phyloP scores from a whole-genome alignment of 2,888 invertebrate species.

The Bombylius discolor region DNA sequence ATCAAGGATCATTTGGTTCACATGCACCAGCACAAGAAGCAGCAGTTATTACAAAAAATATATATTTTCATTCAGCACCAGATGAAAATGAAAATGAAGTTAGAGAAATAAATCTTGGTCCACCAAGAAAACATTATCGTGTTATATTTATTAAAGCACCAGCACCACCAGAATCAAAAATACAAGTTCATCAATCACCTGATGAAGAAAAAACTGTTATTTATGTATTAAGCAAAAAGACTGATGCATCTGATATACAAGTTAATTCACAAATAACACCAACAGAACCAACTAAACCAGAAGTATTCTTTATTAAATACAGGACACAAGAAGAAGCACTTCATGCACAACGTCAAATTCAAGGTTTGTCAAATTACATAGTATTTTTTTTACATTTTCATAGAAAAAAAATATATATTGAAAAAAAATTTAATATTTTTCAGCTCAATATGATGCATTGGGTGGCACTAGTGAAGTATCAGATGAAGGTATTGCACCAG shows the following conservation, averaged over 20 bases:
- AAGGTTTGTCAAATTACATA: constrained; percentile 13
- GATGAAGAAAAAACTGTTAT: constrained; percentile 35
- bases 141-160: constrained; percentile 35
- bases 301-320: constrained; percentile 36
- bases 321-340: constrained; percentile 32
- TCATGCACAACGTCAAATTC: constrained; percentile 32
- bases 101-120: not conserved
- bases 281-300: constrained; percentile 31
- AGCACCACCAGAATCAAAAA: constrained; percentile 13
- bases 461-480: constrained; percentile 32
- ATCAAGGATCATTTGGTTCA: not conserved
- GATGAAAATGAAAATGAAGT: constrained; percentile 19
- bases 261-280: constrained; percentile 16
- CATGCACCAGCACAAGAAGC: not conserved
- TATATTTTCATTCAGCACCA: constrained; percentile 32
- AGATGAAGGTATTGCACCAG: constrained; percentile 31
- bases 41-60: constrained; percentile 22
- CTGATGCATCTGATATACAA: constrained; percentile 26
- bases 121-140: constrained; percentile 31
- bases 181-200: constrained; percentile 21
- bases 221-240: constrained; percentile 33
- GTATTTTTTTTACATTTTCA: no score
- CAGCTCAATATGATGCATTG: constrained; percentile 28
- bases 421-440: not conserved
- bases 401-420: no score